Base-by-base conservation (phyloP, 1,140 invertebrate genomes). In the Lordiphosa collinella region DNA sequence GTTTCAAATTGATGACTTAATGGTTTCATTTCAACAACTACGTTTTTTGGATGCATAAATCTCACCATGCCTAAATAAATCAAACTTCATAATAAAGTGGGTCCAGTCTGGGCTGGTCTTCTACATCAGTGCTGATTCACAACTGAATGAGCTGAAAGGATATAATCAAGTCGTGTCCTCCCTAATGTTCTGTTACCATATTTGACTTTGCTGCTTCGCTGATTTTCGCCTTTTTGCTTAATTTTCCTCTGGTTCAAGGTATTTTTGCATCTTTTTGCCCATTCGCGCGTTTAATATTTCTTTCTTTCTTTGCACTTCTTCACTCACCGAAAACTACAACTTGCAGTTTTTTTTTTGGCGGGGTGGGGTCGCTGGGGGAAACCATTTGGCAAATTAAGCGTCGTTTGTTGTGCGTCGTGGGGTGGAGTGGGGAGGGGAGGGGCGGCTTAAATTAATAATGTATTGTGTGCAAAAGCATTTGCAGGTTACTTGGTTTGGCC, bases 371-470 rank as follows among this genome's bases (percentile, higher is more conserved):
- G 44, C 16, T 47, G 54, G 38, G 47, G 31, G 36, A n/a, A 70
- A 37, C 76, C 75, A 80, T 80, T 80, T 80, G 65, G 75, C 71
- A 80, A 80, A 80, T 80, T 80, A 82, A 80, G 75, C 71, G 60
- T 57, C 80, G 78, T 71, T 80, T 82, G 75, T 80, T 80, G 75
- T 82, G 71, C 76, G 73, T 67, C 37, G 16, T 35, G 41, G 14
- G 35, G 14, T 14, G 10, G 3, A 7, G 11, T 11, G 11, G 14
- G 16, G 3, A 5, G 48, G 10, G 18, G n/a, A 29, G 18, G 25
- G 11, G 49, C 4, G 43, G 37, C 5, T 59, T 67, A 76, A 82
- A 80, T 80, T 80, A 80, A 80, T 80, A 82, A 80, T 82, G 71
- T 71, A 82, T 80, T 80, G 76, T 80, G 66, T 80, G 76, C 78